phyloP scores from a whole-genome alignment of 2,888 invertebrate genomes.

The Drosophila algonquin region DNA sequence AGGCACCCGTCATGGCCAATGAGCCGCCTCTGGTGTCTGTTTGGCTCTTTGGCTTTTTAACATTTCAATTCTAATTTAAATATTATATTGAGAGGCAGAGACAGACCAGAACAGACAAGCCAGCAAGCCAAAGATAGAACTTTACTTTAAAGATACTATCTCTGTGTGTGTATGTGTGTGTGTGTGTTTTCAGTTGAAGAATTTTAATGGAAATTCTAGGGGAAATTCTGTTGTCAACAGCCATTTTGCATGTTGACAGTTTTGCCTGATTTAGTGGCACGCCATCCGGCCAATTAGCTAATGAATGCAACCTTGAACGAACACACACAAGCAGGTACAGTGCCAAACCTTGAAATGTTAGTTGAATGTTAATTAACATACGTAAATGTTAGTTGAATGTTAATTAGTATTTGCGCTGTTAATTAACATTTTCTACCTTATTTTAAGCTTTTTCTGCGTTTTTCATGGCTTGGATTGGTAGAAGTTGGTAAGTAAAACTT shows the following conservation, averaged over 20 bases:
- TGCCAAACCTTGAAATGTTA: constrained; percentile 5
- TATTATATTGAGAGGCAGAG: constrained; percentile 51
- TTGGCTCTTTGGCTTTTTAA: constrained; percentile 47
- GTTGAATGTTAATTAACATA: constrained; percentile 34
- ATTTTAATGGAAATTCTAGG: constrained; percentile 12
- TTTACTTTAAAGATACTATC: background rate
- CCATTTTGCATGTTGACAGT: constrained; percentile 41
- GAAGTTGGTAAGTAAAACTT: background rate
- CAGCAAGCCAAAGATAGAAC: background rate
- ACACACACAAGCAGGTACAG: constrained; percentile 12
- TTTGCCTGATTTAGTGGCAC: constrained; percentile 36
- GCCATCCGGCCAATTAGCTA: constrained; percentile 37
- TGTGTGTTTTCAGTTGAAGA: background rate
- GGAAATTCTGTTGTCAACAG: constrained; percentile 26
- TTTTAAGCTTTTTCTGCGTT: background rate
- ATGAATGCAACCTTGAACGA: constrained; percentile 20
- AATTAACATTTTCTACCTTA: constrained; percentile 19
- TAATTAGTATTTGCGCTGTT: background rate
- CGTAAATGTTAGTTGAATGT: background rate
- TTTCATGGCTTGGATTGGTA: constrained; percentile 12
- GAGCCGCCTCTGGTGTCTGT: constrained; percentile 22
- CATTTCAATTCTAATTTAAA: constrained; percentile 70
- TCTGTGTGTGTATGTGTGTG: too few relatives aligned
- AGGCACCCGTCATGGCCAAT: constrained; percentile 41
- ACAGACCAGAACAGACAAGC: background rate